A percentile compares a stretch with the other conserved stretches of the same genome.
Evolutionary conservation across 2,888 invertebrate species (phyloP).

Genomic region (Ophraella communa): DNA sequence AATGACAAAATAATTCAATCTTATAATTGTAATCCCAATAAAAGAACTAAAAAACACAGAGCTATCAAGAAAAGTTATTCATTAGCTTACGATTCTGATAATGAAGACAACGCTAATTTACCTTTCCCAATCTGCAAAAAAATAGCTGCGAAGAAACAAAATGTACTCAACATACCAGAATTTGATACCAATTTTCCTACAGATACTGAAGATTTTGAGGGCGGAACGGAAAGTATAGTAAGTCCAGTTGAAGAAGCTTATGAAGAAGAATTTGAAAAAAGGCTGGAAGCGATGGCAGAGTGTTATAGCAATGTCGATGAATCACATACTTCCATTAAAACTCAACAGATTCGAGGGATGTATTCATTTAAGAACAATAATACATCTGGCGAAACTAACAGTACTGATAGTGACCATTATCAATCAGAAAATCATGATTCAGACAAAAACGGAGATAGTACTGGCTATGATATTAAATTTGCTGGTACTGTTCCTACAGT

Average conservation of each 20-base stretch:
- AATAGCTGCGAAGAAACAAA: constrained; percentile 39
- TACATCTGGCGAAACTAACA: constrained; percentile 23
- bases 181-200: constrained; percentile 49
- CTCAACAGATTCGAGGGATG: constrained; percentile 2
- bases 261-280: constrained; percentile 39
- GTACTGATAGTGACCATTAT: constrained; percentile 44
- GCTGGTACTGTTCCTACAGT: not conserved
- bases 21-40: constrained; percentile 17
- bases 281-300: constrained; percentile 42
- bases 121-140: constrained; percentile 46
- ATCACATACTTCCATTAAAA: constrained; percentile 26
- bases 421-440: constrained; percentile 36
- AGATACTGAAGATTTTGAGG: constrained; percentile 58
- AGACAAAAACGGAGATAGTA: constrained; percentile 7
- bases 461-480: constrained; percentile 18
- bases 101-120: constrained; percentile 40
- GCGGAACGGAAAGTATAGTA: constrained; percentile 50
- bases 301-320: constrained; percentile 44
- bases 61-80: constrained; percentile 28
- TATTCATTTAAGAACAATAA: constrained; percentile 20
- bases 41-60: not conserved
- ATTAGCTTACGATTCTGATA: constrained; percentile 45
- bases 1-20: constrained; percentile 35
- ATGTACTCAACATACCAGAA: constrained; percentile 40
- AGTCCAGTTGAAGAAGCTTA: constrained; percentile 14